Percentiles rank a stretch among this genome's conserved stretches.
These are phyloP conservation scores for Aricia artaxerxes DNA, from an alignment of 2,888 invertebrate genomes.

Conservation along the genomic window DNA sequence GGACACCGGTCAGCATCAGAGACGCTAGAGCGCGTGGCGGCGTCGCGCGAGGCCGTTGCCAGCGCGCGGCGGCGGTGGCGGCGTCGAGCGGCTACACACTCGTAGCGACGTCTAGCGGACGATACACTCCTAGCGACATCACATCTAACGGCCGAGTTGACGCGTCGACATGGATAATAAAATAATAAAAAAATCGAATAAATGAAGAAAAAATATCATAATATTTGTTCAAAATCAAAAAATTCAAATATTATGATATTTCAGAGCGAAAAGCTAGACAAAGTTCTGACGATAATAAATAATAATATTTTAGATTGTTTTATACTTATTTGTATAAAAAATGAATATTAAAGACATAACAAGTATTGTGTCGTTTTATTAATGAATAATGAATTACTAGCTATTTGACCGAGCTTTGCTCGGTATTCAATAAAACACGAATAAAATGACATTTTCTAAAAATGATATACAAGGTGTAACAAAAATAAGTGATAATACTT, in stretches of 20 bases:
- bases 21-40: background rate
- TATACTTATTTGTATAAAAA: background rate
- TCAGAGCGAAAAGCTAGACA: background rate
- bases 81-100: background rate
- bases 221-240: background rate
- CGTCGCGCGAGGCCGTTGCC: background rate
- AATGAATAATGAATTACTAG: background rate
- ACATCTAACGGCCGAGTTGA: background rate
- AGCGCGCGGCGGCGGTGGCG: background rate
- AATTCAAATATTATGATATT: background rate
- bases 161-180: background rate
- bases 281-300: background rate
- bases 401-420: too few species aligned
- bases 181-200: background rate
- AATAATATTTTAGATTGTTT: background rate
- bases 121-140: background rate
- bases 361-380: background rate
- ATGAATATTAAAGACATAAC: background rate
- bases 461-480: too few species aligned
- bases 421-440: too few species aligned
- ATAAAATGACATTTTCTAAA: too few species aligned
- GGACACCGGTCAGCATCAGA: background rate
- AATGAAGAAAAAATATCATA: too few species aligned
- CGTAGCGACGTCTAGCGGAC: background rate
- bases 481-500: too few species aligned